phyloP scores from a whole-genome alignment of 2,797 vertebrate genomes.

The Periophthalmus magnuspinnatus region DNA sequence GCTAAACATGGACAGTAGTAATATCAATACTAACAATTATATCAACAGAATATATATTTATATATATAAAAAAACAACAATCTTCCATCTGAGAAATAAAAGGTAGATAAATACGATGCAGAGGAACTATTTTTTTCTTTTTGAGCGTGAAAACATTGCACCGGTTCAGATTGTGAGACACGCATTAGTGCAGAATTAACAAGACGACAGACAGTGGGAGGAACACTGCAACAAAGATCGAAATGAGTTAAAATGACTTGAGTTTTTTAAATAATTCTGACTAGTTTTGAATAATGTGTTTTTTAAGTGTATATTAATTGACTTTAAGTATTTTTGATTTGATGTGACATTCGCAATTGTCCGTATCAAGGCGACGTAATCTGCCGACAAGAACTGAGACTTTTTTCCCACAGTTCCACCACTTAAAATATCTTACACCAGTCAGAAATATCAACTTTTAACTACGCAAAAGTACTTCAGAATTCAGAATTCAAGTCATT shows the following conservation, averaged over 20 bases:
- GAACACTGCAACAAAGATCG: neutral
- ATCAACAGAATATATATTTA: conserved; percentile 56
- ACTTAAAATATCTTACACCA: neutral
- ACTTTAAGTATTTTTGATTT: neutral
- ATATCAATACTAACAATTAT: conserved; percentile 67
- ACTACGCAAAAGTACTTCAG: neutral
- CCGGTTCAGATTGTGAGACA: conserved; percentile 73
- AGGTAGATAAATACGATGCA: conserved; percentile 69
- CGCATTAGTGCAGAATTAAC: conserved; percentile 70
- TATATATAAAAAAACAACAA: conserved; percentile 60
- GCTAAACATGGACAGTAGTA: conserved; percentile 56
- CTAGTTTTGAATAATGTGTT: neutral
- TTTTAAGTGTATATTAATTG: neutral
- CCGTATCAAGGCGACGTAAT: no score
- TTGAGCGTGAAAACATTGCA: conserved; percentile 58
- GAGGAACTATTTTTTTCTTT: conserved; percentile 30
- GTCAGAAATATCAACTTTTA: neutral
- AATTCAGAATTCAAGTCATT: neutral
- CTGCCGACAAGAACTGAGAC: no score
- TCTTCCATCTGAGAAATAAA: conserved; percentile 66
- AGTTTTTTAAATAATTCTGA: neutral
- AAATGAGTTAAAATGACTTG: neutral
- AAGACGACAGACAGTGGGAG: neutral
- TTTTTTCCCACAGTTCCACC: no score
- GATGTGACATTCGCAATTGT: neutral